Conservation (phyloP, 2,113 vertebrate genomes). For the Chroicocephalus ridibundus region DNA sequence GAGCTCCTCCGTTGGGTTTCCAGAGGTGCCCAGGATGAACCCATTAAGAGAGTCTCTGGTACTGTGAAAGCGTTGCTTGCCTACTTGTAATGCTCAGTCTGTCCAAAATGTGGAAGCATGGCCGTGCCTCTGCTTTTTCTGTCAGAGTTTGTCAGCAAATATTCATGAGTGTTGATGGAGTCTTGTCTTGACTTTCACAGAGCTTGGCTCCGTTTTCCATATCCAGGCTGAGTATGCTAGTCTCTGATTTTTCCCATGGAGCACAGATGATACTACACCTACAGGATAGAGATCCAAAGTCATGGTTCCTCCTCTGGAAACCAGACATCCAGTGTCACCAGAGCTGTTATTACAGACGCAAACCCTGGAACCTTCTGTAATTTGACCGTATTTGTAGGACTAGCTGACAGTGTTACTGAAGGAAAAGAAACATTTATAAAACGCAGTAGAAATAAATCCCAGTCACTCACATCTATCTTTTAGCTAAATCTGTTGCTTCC, state of each 20-base stretch:
- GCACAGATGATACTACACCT: slow-evolving; percentile 13
- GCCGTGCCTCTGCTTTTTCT: background rate
- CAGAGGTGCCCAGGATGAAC: background rate
- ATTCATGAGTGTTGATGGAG: background rate
- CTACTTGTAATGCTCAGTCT: background rate
- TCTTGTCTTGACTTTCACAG: background rate
- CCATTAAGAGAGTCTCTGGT: background rate
- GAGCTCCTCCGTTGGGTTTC: background rate
- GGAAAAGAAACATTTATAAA: background rate
- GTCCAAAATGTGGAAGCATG: accelerated
- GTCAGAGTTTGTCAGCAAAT: background rate
- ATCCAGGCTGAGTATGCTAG: background rate
- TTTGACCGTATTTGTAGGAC: background rate
- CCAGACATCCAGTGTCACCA: background rate
- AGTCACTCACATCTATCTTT: background rate
- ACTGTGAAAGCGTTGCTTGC: background rate
- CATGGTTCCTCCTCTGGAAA: background rate
- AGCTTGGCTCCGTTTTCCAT: background rate
- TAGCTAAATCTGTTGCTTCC: background rate
- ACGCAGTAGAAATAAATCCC: background rate
- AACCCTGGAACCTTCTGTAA: background rate
- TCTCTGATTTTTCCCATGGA: background rate
- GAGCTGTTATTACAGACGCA: background rate
- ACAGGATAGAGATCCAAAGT: background rate
- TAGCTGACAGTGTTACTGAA: background rate